A percentile compares a stretch with the other conserved stretches of the same genome.
Conservation (phyloP, 1,140 invertebrate species). For the Chelonus insularis region DNA sequence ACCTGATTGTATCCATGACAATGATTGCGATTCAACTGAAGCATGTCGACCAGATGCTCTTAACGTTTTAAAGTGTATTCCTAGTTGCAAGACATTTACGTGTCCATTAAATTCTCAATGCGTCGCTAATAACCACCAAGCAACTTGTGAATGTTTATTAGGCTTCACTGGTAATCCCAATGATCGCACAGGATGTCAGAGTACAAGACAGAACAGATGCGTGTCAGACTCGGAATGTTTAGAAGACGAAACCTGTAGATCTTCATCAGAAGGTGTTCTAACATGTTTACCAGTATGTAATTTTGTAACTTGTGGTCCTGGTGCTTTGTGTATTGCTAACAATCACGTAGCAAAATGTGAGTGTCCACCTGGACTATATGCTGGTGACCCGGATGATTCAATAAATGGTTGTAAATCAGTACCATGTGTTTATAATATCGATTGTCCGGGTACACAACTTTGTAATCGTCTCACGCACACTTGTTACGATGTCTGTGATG, state of each 20-base stretch:
- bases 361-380: slow-evolving; percentile 80
- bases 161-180: slow-evolving; percentile 86
- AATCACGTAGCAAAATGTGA: slow-evolving; percentile 87
- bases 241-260: slow-evolving; percentile 76
- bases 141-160: slow-evolving; percentile 76
- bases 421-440: slow-evolving; percentile 82
- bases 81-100: slow-evolving; percentile 76
- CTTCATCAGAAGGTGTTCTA: slow-evolving; percentile 49
- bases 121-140: slow-evolving; percentile 72
- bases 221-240: slow-evolving; percentile 77
- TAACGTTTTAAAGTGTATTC: slow-evolving; percentile 79
- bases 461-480: slow-evolving; percentile 81
- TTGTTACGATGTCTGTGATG: slow-evolving; percentile 79
- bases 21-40: slow-evolving; percentile 70
- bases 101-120: slow-evolving; percentile 84
- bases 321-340: slow-evolving; percentile 81
- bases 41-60: slow-evolving; percentile 80
- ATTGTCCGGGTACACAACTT: slow-evolving; percentile 76
- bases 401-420: slow-evolving; percentile 75
- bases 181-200: slow-evolving; percentile 81
- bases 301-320: slow-evolving; percentile 76
- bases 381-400: slow-evolving; percentile 80
- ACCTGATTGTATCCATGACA: slow-evolving; percentile 74
- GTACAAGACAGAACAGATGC: slow-evolving; percentile 73
- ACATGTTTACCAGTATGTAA: slow-evolving; percentile 77